Evolutionary conservation across 1,140 invertebrate genomes (phyloP), one percentile per base, ranked within the genome.

Genomic region (Magallana gigas): DNA sequence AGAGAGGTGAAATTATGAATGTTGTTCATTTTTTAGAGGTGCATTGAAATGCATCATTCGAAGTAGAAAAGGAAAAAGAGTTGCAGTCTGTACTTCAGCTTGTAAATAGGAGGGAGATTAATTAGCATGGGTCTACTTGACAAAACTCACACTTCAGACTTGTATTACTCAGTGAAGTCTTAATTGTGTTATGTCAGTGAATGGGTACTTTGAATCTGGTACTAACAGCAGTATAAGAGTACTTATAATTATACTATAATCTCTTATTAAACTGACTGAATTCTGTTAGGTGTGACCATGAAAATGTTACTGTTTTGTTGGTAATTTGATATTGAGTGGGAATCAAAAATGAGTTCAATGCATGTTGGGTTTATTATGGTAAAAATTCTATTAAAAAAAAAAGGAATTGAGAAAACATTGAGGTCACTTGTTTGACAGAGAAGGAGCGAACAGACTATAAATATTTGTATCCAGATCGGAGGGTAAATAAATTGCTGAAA

Each of bases 401-500:
- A 76, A 76, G 68, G 68, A 23, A 76, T 11, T 71, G 5, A 29
- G 68, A 76, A 76, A 76, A 76, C 36, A 76, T 76, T 76, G 23
- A 76, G 9, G 68, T 29, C 68, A 1, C 23, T 23, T 76, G 9
- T 76, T 76, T 36, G 68, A 76, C 68, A 76, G 68, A 68, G 64
- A 76, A 36, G 60, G 60, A 62, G n/a, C 60, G 14, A 16, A 11
- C 68, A 76, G 68, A 76, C 68, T 76, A 76, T 76, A 76, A 76
- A 76, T 76, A 76, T 76, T 76, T 76, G 68, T 76, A 76, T 76
- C 68, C 29, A 76, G 68, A 48, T 76, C 68, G 23, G 14, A 29
- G 68, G 68, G 68, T 76, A 76, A 76, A 76, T 76, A 76, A 76
- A 76, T 76, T 76, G 8, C 68, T 76, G 68, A 76, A 76, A 76